Evolutionary conservation across 2,888 invertebrate species (phyloP).

Genomic region (Rugalucina vietnamica): DNA sequence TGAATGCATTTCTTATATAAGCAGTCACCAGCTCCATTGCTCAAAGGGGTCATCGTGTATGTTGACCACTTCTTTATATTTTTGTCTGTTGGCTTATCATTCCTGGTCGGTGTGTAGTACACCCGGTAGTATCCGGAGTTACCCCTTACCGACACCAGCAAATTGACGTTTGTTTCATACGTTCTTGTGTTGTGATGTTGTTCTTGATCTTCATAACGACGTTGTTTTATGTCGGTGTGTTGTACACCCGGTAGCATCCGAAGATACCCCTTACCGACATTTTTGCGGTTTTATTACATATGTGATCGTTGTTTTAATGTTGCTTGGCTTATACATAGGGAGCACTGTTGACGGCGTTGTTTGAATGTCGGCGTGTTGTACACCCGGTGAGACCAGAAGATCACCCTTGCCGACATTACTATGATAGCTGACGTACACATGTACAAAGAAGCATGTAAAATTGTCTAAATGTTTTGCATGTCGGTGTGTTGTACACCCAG

Average conservation of each 20-base stretch:
- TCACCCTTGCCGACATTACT: not conserved
- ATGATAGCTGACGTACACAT: no score
- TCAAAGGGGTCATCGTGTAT: no score
- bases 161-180: not conserved
- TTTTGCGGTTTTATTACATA: no score
- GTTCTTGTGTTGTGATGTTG: not conserved
- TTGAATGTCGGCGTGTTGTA: not conserved
- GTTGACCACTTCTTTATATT: no score
- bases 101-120: not conserved
- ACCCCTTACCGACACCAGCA: not conserved
- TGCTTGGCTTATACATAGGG: no score
- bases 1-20: no score
- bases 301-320: no score
- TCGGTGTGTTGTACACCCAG: constrained; percentile 3
- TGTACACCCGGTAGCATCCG: not conserved
- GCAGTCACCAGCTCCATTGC: no score
- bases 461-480: no score
- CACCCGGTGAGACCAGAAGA: not conserved
- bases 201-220: not conserved
- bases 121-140: not conserved
- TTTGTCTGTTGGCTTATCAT: no score
- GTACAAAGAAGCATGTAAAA: no score
- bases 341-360: no score
- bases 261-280: not conserved
- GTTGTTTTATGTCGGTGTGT: not conserved